A percentile compares a stretch with the other conserved stretches of the same genome.
Evolutionary conservation across 2,888 invertebrate genomes (phyloP).

Genomic region (Brassicogethes aeneus): DNA sequence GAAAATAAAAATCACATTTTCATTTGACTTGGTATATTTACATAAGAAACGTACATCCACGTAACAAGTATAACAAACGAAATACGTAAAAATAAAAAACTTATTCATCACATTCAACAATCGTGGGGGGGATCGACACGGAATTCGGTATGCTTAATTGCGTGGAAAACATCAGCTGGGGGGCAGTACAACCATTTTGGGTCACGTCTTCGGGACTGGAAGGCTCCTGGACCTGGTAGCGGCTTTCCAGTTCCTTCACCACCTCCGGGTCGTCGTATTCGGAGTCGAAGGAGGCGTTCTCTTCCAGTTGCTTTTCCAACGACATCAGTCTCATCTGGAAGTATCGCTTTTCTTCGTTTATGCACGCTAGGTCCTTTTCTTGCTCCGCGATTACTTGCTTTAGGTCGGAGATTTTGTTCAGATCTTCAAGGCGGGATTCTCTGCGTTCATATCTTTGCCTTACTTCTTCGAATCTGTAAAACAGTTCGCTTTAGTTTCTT

Average conservation of each 20-base stretch:
- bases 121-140: constrained; percentile 36
- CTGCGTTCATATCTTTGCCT: constrained; percentile 48
- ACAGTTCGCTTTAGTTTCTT: background rate
- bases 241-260: background rate
- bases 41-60: background rate
- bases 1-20: no score
- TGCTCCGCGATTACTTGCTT: constrained; percentile 48
- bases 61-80: background rate
- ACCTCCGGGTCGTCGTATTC: constrained; percentile 8
- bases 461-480: constrained; percentile 52
- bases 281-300: constrained; percentile 28
- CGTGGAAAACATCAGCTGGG: constrained; percentile 9
- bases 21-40: no score
- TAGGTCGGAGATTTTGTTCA: constrained; percentile 47
- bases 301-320: constrained; percentile 28
- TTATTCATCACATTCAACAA: constrained; percentile 35
- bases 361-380: constrained; percentile 47
- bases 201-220: constrained; percentile 5
- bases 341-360: constrained; percentile 49
- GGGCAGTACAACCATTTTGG: constrained; percentile 10
- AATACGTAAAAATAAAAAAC: constrained; percentile 12
- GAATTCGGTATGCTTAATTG: constrained; percentile 10
- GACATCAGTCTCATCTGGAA: constrained; percentile 46
- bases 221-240: constrained; percentile 3
- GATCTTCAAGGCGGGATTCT: constrained; percentile 48